Conservation (phyloP, 2,888 invertebrate genomes). For the Lordiphosa fenestrarum region DNA sequence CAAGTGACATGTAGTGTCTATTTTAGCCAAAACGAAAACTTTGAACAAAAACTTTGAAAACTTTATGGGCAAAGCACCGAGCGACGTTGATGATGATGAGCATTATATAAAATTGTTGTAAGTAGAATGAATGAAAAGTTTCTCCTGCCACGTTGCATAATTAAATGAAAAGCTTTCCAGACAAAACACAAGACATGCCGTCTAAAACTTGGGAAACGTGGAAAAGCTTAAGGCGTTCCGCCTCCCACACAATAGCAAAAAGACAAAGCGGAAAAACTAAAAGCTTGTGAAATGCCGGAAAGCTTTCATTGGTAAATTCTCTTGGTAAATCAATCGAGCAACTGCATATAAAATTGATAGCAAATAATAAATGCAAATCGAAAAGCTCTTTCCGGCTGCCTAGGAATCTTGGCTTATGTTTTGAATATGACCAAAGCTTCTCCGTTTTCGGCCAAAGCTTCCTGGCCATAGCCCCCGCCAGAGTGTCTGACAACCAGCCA, state of each 20-base stretch:
- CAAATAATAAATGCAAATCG: too few relatives aligned
- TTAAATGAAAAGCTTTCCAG: conserved; percentile 44
- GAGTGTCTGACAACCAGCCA: too few relatives aligned
- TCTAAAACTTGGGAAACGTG: conserved; percentile 2
- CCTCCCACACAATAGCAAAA: not conserved
- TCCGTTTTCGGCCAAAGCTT: too few relatives aligned
- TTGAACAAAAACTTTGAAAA: too few relatives aligned
- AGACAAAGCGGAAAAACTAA: not conserved
- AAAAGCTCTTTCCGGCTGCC: too few relatives aligned
- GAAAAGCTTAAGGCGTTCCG: not conserved
- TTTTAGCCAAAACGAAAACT: conserved; percentile 3
- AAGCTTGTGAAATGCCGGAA: conserved; percentile 17
- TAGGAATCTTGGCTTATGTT: too few relatives aligned
- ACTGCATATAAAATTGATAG: too few relatives aligned
- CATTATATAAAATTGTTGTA: too few relatives aligned
- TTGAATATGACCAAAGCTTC: not conserved
- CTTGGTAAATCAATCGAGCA: too few relatives aligned
- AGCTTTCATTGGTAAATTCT: conserved; percentile 24
- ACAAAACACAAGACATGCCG: conserved; percentile 6
- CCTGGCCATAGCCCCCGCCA: too few relatives aligned
- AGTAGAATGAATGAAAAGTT: conserved; percentile 43
- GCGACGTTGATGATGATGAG: too few relatives aligned
- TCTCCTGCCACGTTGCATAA: conserved; percentile 39
- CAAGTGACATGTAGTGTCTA: not conserved
- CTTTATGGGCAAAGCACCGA: too few relatives aligned